Evolutionary conservation across 2,888 invertebrate species (phyloP), one percentile per base, ranked within the genome.

Genomic region (Baccha elongata): DNA sequence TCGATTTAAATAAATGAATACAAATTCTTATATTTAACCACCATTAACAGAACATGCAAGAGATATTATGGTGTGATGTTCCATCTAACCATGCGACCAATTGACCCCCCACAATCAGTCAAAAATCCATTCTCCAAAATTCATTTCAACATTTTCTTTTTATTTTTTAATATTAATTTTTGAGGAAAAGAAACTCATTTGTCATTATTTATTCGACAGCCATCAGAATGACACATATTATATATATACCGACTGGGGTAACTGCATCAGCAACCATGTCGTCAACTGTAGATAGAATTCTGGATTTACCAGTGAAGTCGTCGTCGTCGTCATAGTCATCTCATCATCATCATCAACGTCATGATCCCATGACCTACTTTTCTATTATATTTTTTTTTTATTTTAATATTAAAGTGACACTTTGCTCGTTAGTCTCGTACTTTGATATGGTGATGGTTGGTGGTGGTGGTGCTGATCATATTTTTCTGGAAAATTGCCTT

Each of bases 171-270:
- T 65, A 60, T 29, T 60, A 44, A 29, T 60, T 60, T 52, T 52
- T 67, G 37, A 78, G 78, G 72, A 73, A 83, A 73, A 78, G 83
- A 83, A 78, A 83, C 78, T 73, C 83, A 83, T 83, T 78, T 83
- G 72, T 83, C 83, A 83, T 83, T 83, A 83, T 83, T 83, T 83
- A 83, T 83, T 78, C 83, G 83, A 83, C 83, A 78, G 72, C 42
- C 78, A 73, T 46, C 72, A 64, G 72, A 68, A 68, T 71, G 65
- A 67, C 81, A 67, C 76, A 81, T 60, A 58, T n/a, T n/a, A n/a
- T 3, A 23, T 5, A 19, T 46, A 21, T n/a, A 13, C 46, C 67
- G 35, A 71, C 32, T 58, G 15, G 58, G 32, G 55, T 44, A 50
- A 55, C 68, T 62, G 68, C 71, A 64, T 65, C 37, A 69, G 23